Evolutionary conservation across 1,140 invertebrate genomes (phyloP).

Genomic region (Cryptotermes secundus): DNA sequence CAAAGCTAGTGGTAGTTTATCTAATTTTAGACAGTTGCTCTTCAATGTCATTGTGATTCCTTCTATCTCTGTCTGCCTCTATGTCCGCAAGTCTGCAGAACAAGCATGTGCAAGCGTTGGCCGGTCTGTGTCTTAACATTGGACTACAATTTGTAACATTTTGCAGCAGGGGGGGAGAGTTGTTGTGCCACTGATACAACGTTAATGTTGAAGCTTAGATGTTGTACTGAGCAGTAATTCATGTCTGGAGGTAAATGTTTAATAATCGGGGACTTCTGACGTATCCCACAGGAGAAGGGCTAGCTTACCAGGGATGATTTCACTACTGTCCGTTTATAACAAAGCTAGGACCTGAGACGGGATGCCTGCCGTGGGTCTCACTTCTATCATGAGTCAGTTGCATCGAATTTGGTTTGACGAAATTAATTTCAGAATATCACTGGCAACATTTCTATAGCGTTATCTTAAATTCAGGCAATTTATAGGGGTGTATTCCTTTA

Average conservation of each 20-base stretch:
- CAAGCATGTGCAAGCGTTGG: background rate
- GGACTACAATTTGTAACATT: slow-evolving; percentile 13
- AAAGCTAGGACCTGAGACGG: background rate
- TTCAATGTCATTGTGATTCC: background rate
- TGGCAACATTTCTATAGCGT: too few relatives aligned
- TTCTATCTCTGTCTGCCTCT: background rate
- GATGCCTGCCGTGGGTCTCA: too few relatives aligned
- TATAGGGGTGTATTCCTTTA: too few relatives aligned
- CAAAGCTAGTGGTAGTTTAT: slow-evolving; percentile 28
- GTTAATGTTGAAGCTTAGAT: background rate
- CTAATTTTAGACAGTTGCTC: slow-evolving; percentile 24
- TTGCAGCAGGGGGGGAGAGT: background rate
- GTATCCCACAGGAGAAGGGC: background rate
- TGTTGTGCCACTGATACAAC: background rate
- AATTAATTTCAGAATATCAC: too few relatives aligned
- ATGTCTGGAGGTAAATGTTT: background rate
- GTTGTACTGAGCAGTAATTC: background rate
- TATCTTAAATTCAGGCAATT: too few relatives aligned
- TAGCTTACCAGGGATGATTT: background rate
- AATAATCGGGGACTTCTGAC: background rate
- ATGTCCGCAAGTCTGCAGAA: background rate
- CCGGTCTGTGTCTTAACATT: background rate
- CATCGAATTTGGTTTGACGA: too few relatives aligned
- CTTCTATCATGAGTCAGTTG: too few relatives aligned
- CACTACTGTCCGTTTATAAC: background rate